Evolutionary conservation across 2,888 invertebrate species (phyloP).

Genomic region (Lamproptera curius): DNA sequence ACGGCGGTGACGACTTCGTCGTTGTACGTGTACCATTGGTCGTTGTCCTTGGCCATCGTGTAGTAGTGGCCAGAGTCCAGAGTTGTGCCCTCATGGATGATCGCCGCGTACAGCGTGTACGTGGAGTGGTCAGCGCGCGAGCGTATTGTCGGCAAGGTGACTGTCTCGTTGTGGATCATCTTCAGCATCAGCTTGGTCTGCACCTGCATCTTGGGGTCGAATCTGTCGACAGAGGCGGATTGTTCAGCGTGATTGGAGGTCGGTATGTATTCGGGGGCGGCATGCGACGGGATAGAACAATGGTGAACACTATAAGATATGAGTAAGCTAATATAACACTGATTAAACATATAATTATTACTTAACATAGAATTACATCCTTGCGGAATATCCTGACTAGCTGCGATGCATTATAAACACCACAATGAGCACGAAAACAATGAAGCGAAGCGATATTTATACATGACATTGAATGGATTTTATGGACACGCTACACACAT

Average conservation of each 20-base stretch:
- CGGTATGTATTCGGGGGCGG: too few relatives aligned
- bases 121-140: constrained; percentile 21
- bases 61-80: constrained; percentile 94
- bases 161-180: constrained; percentile 78
- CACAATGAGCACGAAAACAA: too few relatives aligned
- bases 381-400: too few relatives aligned
- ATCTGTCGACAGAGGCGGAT: constrained; percentile 37
- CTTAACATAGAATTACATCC: too few relatives aligned
- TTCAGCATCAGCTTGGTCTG: constrained; percentile 89
- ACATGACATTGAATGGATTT: too few relatives aligned
- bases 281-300: too few relatives aligned
- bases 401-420: too few relatives aligned
- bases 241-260: neutral
- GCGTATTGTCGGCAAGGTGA: constrained; percentile 62
- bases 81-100: constrained; percentile 90
- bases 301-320: too few relatives aligned
- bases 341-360: too few relatives aligned
- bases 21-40: constrained; percentile 89
- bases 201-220: constrained; percentile 73
- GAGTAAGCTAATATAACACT: too few relatives aligned
- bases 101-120: constrained; percentile 88
- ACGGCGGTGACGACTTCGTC: constrained; percentile 84
- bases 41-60: constrained; percentile 84
- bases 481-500: too few relatives aligned
- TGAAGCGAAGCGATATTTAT: too few relatives aligned